Evolutionary conservation across 2,113 vertebrate genomes (phyloP).

Genomic region (Brachypodius melanocephalos): DNA sequence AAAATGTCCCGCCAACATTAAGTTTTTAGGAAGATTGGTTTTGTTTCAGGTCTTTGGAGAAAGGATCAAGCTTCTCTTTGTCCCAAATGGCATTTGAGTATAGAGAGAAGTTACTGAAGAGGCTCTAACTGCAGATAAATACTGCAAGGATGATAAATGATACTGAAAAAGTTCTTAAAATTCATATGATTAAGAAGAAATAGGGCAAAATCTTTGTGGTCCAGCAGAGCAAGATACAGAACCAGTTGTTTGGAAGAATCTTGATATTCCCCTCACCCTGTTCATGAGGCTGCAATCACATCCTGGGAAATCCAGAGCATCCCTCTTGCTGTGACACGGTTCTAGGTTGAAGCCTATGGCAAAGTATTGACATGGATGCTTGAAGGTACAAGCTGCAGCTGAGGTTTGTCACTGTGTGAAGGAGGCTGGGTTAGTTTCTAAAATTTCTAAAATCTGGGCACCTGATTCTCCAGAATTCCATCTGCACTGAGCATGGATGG

Average conservation of each 20-base stretch:
- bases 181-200: not conserved
- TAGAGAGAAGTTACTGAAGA: not conserved
- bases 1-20: not conserved
- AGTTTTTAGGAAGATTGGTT: not conserved
- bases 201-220: not conserved
- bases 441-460: not conserved
- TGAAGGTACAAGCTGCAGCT: not conserved
- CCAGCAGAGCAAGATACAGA: not conserved
- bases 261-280: not conserved
- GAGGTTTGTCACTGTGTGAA: not conserved
- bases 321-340: not conserved
- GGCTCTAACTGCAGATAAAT: not conserved
- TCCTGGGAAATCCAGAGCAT: not conserved
- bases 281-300: not conserved
- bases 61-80: not conserved
- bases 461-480: not conserved
- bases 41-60: not conserved
- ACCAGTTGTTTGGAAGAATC: not conserved
- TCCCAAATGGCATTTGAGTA: not conserved
- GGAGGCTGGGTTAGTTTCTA: no score
- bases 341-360: not conserved
- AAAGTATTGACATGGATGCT: rapidly evolving
- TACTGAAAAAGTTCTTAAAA: not conserved
- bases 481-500: not conserved
- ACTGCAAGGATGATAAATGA: not conserved